Evolutionary conservation across 2,888 invertebrate genomes (phyloP).

Genomic region (Eudasyphora cyanicolor): DNA sequence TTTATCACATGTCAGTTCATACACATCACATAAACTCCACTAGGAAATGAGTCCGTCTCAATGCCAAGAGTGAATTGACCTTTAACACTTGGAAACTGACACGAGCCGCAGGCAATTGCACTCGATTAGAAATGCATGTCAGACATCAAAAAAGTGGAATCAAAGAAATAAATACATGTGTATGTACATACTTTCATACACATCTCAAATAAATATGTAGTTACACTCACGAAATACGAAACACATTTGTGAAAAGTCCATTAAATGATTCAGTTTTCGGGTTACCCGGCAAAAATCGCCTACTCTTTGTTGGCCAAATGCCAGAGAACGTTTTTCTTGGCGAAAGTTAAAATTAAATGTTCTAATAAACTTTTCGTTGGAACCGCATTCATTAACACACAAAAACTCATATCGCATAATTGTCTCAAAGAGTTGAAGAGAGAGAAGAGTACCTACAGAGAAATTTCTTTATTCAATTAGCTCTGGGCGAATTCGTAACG

Average conservation of each 20-base stretch:
- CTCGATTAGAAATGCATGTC: slow-evolving; percentile 19
- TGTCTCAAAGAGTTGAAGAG: too few species aligned
- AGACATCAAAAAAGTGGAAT: slow-evolving; percentile 19
- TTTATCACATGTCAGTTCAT: neutral
- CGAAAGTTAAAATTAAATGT: slow-evolving; percentile 5
- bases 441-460: slow-evolving; percentile 24
- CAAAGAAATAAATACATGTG: neutral
- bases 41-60: neutral
- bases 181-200: neutral
- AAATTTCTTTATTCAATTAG: neutral
- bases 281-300: neutral
- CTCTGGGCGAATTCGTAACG: neutral
- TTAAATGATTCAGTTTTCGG: slow-evolving; percentile 36
- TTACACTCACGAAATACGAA: too few species aligned
- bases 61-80: neutral
- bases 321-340: neutral
- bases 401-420: neutral
- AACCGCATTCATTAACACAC: neutral
- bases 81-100: slow-evolving; percentile 10
- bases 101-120: neutral
- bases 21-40: neutral
- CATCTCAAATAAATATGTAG: neutral
- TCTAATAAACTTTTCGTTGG: neutral
- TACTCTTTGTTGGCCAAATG: neutral
- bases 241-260: slow-evolving; percentile 15